Evolutionary conservation across 2,888 invertebrate genomes (phyloP).

Genomic region (Oscheius sp.): DNA sequence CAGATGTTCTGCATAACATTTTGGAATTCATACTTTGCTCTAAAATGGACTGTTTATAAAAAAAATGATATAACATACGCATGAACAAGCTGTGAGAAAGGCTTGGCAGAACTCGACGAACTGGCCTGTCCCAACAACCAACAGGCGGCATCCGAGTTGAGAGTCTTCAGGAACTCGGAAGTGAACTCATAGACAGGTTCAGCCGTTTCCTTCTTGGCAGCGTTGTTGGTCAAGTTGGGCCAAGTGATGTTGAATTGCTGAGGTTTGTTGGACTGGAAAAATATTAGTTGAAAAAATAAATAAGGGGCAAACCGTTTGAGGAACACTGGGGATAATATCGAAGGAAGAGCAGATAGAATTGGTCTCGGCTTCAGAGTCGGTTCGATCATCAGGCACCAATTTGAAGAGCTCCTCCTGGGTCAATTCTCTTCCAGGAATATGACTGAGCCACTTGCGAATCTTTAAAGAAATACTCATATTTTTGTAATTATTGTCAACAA

Average conservation of each 20-base stretch:
- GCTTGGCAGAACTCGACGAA: not conserved
- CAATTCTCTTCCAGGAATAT: constrained; percentile 7
- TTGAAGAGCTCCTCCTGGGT: constrained; percentile 15
- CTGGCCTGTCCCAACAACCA: constrained; percentile 7
- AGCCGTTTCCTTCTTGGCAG: not conserved
- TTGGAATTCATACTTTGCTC: constrained; percentile 31
- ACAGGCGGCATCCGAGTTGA: constrained; percentile 12
- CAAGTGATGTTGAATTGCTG: constrained; percentile 15
- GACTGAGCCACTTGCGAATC: constrained; percentile 21
- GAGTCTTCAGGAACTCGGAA: constrained; percentile 13
- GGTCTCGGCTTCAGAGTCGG: constrained; percentile 19
- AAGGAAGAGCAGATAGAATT: constrained; percentile 20
- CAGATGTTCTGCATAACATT: constrained; percentile 26
- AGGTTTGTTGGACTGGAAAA: constrained; percentile 8
- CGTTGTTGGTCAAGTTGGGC: not conserved
- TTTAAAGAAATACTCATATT: not conserved
- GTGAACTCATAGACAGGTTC: constrained; percentile 17
- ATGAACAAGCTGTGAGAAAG: not conserved
- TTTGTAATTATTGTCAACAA: not conserved
- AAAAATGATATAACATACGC: not conserved
- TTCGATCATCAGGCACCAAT: constrained; percentile 8
- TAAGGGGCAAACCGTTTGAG: constrained; percentile 3
- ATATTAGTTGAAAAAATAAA: not conserved
- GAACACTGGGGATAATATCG: constrained; percentile 6
- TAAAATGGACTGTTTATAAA: not conserved